A percentile compares a stretch with the other conserved stretches of the same genome.
Conservation (phyloP, 2,888 invertebrate genomes). For the Athetis lepigone region DNA sequence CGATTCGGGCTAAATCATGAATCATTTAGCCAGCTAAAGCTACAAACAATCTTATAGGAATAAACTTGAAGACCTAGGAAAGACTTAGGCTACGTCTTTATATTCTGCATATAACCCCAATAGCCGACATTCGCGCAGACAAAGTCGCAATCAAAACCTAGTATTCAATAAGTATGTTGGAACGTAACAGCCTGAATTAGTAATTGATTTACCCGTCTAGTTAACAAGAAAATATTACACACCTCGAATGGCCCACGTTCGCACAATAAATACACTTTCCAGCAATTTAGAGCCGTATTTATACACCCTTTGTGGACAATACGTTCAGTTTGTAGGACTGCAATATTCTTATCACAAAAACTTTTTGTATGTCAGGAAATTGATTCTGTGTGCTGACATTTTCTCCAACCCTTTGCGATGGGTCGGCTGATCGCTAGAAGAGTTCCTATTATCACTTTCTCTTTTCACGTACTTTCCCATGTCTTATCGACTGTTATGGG, state of each 20-base stretch:
- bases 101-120: too few species aligned
- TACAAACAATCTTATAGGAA: too few species aligned
- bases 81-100: too few species aligned
- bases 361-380: constrained; percentile 61
- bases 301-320: constrained; percentile 14
- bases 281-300: not conserved
- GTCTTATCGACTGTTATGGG: constrained; percentile 48
- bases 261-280: not conserved
- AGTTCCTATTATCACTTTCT: constrained; percentile 55
- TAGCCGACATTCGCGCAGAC: too few species aligned
- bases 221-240: constrained; percentile 5
- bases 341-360: constrained; percentile 59
- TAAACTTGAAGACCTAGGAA: too few species aligned
- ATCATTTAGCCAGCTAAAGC: too few species aligned
- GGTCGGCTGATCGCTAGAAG: constrained; percentile 41
- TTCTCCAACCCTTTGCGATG: constrained; percentile 46
- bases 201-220: constrained; percentile 1
- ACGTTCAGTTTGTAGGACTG: constrained; percentile 40
- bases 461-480: constrained; percentile 46
- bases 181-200: not conserved
- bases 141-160: too few species aligned
- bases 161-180: not conserved
- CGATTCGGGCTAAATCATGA: too few species aligned
- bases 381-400: constrained; percentile 61
- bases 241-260: not conserved